A percentile compares a stretch with the other conserved stretches of the same genome.
These are phyloP conservation scores for Diarsia rubi DNA, from an alignment of 2,888 invertebrate genomes.

Conservation along the genomic window DNA sequence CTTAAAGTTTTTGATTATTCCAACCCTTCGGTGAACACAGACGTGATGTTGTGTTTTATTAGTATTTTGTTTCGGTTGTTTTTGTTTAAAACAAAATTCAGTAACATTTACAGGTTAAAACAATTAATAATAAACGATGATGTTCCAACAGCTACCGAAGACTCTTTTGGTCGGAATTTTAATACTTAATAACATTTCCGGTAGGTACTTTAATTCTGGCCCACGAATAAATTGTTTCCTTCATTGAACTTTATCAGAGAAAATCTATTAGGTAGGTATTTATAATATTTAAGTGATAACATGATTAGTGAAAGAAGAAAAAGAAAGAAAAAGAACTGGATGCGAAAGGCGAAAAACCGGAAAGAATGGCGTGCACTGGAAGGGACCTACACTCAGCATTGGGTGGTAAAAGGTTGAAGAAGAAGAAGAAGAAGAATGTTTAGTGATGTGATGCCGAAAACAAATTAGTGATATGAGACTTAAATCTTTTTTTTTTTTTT, in stretches of 20 bases:
- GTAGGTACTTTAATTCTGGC: slow-evolving; percentile 21
- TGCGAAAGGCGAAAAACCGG: no score
- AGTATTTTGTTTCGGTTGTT: slow-evolving; percentile 10
- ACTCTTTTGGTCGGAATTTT: slow-evolving; percentile 37
- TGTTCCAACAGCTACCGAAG: slow-evolving; percentile 29
- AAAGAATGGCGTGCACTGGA: no score
- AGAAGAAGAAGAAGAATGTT: no score
- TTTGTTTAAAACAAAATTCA: slow-evolving; percentile 26
- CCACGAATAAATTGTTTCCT: slow-evolving; percentile 44
- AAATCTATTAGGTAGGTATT: slow-evolving; percentile 11
- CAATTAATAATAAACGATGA: slow-evolving; percentile 28
- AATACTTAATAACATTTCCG: slow-evolving; percentile 38
- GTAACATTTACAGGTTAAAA: slow-evolving; percentile 14
- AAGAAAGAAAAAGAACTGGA: no score
- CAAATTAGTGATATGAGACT: not conserved
- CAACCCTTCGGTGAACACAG: not conserved
- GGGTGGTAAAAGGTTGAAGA: no score
- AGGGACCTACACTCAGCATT: no score
- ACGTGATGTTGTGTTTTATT: not conserved
- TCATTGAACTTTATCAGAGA: slow-evolving; percentile 30
- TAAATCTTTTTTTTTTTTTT: no score
- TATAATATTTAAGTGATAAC: not conserved
- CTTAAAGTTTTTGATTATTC: not conserved
- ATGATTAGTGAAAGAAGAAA: not conserved
- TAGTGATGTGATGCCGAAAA: not conserved